These are phyloP conservation scores for Watsonalla cultraria DNA, from an alignment of 2,888 invertebrate genomes.

Conservation along the genomic window DNA sequence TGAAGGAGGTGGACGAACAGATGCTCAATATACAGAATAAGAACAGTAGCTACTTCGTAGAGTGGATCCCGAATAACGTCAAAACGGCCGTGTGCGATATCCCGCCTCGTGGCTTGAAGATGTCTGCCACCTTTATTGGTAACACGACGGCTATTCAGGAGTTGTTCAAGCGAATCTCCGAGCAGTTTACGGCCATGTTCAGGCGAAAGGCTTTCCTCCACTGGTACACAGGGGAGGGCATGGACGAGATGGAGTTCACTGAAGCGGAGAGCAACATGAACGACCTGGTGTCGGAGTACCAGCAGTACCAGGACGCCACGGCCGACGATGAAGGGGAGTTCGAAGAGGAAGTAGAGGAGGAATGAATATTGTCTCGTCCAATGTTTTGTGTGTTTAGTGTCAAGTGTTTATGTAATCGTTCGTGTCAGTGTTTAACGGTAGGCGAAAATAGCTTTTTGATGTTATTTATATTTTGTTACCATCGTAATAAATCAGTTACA, in stretches of 20 bases:
- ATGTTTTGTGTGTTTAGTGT: constrained; percentile 30
- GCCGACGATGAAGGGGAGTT: constrained; percentile 91
- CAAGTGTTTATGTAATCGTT: constrained; percentile 29
- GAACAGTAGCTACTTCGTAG: constrained; percentile 87
- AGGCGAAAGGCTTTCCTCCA: constrained; percentile 96
- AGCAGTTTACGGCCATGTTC: constrained; percentile 95
- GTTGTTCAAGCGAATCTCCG: constrained; percentile 90
- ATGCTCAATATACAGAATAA: constrained; percentile 88
- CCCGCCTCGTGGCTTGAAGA: constrained; percentile 85
- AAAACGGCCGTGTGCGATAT: constrained; percentile 91
- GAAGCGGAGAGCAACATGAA: constrained; percentile 97
- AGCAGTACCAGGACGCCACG: constrained; percentile 94
- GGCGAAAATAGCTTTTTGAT: constrained; percentile 38
- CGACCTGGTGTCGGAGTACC: constrained; percentile 92
- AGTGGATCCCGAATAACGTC: constrained; percentile 90
- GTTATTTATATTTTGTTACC: constrained; percentile 20
- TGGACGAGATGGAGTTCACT: constrained; percentile 97
- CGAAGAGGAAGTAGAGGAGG: constrained; percentile 84
- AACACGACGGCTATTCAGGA: constrained; percentile 93
- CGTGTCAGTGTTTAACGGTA: constrained; percentile 46
- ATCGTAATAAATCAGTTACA: constrained; percentile 11
- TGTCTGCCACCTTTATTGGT: constrained; percentile 93
- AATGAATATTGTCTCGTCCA: constrained; percentile 38
- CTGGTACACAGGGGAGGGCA: constrained; percentile 97
- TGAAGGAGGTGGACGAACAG: constrained; percentile 93